phyloP scores from a whole-genome alignment of 2,888 invertebrate genomes.

The Drosophila sordidapex region DNA sequence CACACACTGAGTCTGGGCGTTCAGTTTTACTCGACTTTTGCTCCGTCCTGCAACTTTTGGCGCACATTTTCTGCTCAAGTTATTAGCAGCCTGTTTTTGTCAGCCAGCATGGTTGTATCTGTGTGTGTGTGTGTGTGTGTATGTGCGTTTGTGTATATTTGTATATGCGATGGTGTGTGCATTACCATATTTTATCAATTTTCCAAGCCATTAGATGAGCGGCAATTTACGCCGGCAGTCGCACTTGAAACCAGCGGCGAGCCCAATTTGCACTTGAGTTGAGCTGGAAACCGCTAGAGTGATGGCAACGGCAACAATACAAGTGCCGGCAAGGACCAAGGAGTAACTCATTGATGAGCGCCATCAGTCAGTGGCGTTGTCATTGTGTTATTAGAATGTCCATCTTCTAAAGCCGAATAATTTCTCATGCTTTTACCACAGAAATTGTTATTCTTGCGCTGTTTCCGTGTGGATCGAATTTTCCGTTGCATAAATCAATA shows the following conservation, averaged over 20 bases:
- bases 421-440: conserved; percentile 81
- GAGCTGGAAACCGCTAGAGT: conserved; percentile 50
- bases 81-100: conserved; percentile 80
- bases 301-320: conserved; percentile 42
- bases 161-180: conserved; percentile 56
- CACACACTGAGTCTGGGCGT: conserved; percentile 43
- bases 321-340: conserved; percentile 48
- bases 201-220: conserved; percentile 82
- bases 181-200: conserved; percentile 83
- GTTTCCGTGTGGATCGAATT: conserved; percentile 95
- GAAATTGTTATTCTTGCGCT: conserved; percentile 92
- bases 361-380: conserved; percentile 49
- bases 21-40: conserved; percentile 78
- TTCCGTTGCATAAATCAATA: conserved; percentile 94
- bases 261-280: conserved; percentile 80
- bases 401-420: conserved; percentile 32
- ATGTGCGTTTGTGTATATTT: conserved; percentile 30
- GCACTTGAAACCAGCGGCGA: conserved; percentile 77
- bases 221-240: conserved; percentile 78
- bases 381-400: conserved; percentile 55
- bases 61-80: conserved; percentile 81
- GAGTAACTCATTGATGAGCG: conserved; percentile 56
- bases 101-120: conserved; percentile 57
- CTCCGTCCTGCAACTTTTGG: conserved; percentile 78
- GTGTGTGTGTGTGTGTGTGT: conserved; percentile 31